Evolutionary conservation across 2,888 invertebrate genomes (phyloP).

Genomic region (Synergus japonicus): DNA sequence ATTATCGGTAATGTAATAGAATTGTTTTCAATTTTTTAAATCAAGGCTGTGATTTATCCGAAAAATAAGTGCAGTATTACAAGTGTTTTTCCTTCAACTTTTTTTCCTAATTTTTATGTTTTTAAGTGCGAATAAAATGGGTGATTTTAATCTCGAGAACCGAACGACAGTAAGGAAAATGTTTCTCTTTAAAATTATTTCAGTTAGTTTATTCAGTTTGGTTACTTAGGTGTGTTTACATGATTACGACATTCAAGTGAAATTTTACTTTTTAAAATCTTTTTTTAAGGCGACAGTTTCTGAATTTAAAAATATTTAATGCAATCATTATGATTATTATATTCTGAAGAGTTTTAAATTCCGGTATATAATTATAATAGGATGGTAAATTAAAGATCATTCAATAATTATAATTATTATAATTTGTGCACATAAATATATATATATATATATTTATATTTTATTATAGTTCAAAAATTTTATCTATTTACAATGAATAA

Average conservation of each 20-base stretch:
- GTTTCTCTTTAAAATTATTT: not conserved
- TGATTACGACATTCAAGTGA: not conserved
- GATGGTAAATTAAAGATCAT: too few relatives aligned
- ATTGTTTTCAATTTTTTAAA: too few relatives aligned
- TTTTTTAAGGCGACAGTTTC: too few relatives aligned
- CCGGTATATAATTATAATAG: too few relatives aligned
- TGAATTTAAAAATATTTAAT: too few relatives aligned
- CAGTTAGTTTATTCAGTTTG: not conserved
- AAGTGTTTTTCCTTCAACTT: not conserved
- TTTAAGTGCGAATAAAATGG: not conserved
- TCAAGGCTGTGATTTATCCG: not conserved
- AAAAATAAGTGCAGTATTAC: not conserved
- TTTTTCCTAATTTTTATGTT: not conserved
- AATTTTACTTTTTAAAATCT: too few relatives aligned
- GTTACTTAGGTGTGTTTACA: not conserved
- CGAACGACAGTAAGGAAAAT: not conserved
- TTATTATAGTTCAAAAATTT: too few relatives aligned
- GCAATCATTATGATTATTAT: too few relatives aligned
- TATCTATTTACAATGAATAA: too few relatives aligned
- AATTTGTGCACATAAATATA: constrained; percentile 11
- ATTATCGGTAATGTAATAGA: not conserved
- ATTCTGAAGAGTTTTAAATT: too few relatives aligned
- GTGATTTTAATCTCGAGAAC: not conserved
- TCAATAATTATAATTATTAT: not conserved
- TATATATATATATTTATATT: too few relatives aligned